Percentiles rank a stretch among this genome's conserved stretches.
These are phyloP conservation scores for Spongilla lacustris DNA, from an alignment of 37 sponge, comb jelly and placozoan species.

Conservation along the genomic window DNA sequence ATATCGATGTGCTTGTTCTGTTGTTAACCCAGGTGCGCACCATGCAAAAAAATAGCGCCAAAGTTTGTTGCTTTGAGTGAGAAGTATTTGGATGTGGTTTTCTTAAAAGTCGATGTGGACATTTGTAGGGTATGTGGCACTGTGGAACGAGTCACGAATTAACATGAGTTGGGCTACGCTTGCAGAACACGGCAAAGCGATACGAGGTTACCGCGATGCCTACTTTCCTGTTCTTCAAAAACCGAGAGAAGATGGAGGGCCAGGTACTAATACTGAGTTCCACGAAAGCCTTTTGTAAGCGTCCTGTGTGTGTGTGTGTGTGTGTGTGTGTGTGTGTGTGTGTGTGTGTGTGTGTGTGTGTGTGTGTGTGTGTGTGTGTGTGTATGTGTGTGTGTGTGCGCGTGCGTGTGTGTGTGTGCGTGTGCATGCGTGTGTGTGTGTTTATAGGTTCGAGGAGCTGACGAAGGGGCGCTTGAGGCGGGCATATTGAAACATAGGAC, in stretches of 20 bases:
- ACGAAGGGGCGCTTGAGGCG: slow-evolving; percentile 56
- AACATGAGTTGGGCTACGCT: neutral
- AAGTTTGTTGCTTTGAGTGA: slow-evolving; percentile 55
- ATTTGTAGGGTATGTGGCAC: slow-evolving; percentile 48
- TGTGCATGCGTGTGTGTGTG: neutral
- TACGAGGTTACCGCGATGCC: slow-evolving; percentile 74
- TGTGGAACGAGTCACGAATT: neutral
- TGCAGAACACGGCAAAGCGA: slow-evolving; percentile 59
- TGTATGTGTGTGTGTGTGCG: neutral
- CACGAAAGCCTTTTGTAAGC: neutral
- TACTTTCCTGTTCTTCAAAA: slow-evolving; percentile 74
- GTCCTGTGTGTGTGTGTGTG: neutral
- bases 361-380: neutral
- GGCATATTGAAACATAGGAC: slow-evolving; percentile 59
- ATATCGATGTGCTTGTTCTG: neutral
- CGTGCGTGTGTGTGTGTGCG: neutral
- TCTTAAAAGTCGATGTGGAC: slow-evolving; percentile 67
- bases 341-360: slow-evolving; percentile 11
- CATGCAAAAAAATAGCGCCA: slow-evolving; percentile 79
- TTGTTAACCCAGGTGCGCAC: slow-evolving; percentile 56
- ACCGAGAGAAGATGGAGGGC: slow-evolving; percentile 38
- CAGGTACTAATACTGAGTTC: neutral
- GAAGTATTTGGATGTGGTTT: slow-evolving; percentile 49
- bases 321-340: neutral
- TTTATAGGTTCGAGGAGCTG: slow-evolving; percentile 62